phyloP scores from a whole-genome alignment of 2,113 vertebrate species.

The Syrmaticus mikado region DNA sequence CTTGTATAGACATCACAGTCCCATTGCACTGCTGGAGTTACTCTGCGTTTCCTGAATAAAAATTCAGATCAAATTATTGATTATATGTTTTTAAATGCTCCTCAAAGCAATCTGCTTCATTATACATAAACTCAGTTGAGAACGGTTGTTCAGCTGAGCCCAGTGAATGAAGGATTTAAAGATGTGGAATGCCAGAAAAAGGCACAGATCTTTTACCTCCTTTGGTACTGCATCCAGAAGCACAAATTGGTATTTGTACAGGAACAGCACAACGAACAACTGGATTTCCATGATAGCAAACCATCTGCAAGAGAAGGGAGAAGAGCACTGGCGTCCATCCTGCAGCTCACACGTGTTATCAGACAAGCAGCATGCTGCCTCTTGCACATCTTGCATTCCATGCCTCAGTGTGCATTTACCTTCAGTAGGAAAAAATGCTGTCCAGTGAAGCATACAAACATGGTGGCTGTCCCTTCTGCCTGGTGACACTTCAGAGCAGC shows the following conservation, averaged over 20 bases:
- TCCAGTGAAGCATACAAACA: rapidly evolving
- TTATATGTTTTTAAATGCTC: background rate
- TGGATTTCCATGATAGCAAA: constrained; percentile 85
- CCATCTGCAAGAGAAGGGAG: constrained; percentile 76
- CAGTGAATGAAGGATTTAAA: background rate
- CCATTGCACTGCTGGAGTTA: background rate
- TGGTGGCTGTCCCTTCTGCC: background rate
- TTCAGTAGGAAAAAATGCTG: background rate
- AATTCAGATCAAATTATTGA: rapidly evolving
- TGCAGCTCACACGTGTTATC: background rate
- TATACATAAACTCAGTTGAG: background rate
- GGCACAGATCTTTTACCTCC: constrained; percentile 68
- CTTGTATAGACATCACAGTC: background rate
- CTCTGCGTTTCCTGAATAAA: background rate
- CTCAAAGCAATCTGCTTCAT: background rate
- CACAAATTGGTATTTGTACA: constrained; percentile 82
- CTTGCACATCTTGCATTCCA: background rate
- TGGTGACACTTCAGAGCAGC: background rate
- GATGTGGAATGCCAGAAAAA: background rate
- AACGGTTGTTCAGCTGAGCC: background rate
- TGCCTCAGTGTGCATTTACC: background rate
- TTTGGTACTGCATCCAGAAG: constrained; percentile 82
- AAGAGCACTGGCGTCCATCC: background rate
- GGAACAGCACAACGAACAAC: constrained; percentile 75
- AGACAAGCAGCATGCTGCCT: background rate